Conservation (phyloP, 1,140 invertebrate genomes). For the Anthonomus grandis region DNA sequence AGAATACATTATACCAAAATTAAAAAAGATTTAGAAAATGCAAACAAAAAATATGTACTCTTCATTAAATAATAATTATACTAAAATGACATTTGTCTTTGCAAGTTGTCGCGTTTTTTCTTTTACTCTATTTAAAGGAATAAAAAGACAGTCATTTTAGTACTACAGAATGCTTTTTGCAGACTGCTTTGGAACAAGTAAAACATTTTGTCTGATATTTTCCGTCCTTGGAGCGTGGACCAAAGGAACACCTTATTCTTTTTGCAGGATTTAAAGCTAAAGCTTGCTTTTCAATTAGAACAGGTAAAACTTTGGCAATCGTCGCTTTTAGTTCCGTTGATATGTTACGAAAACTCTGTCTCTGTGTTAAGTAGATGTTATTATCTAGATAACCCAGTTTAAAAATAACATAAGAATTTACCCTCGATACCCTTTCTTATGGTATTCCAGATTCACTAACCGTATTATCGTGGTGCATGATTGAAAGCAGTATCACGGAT, state of each 20-base stretch:
- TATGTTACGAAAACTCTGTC: neutral
- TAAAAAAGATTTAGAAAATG: too few species aligned
- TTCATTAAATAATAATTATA: too few species aligned
- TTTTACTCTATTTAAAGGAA: too few species aligned
- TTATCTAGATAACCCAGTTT: neutral
- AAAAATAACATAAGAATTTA: constrained; percentile 13
- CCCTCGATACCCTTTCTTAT: constrained; percentile 1
- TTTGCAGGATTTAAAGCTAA: neutral
- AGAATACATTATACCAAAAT: too few species aligned
- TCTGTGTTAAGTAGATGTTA: neutral
- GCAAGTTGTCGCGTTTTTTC: too few species aligned
- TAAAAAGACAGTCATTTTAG: too few species aligned
- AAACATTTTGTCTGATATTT: constrained; percentile 3
- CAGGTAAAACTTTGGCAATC: neutral
- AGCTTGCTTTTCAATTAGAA: neutral
- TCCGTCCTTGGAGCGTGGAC: constrained; percentile 11
- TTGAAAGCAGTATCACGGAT: constrained; percentile 10
- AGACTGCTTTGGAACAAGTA: constrained; percentile 8
- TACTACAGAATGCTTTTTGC: constrained; percentile 15
- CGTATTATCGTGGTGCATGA: constrained; percentile 8
- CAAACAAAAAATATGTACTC: too few species aligned
- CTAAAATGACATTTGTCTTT: too few species aligned
- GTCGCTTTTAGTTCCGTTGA: constrained; percentile 3
- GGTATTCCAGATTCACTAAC: neutral
- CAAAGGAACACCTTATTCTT: constrained; percentile 8